These are phyloP conservation scores for Indicator maculatus DNA, from an alignment of 2,113 vertebrate genomes.

Conservation along the genomic window DNA sequence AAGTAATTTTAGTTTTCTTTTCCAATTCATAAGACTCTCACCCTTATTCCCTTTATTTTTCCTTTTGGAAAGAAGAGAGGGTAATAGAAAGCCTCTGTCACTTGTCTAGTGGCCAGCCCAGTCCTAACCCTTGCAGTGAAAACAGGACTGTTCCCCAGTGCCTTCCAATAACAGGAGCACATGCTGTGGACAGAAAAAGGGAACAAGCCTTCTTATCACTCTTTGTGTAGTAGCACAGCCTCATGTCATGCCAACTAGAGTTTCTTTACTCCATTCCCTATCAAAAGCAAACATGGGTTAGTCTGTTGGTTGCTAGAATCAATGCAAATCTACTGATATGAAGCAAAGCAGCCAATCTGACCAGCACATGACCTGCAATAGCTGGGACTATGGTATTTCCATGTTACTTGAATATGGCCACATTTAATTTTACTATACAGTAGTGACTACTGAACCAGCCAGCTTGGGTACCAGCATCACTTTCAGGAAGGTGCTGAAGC, in stretches of 20 bases:
- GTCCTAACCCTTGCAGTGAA: background rate
- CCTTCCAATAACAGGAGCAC: background rate
- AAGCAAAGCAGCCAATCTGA: background rate
- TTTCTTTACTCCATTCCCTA: background rate
- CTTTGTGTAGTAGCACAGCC: background rate
- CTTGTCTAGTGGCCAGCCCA: too few relatives aligned
- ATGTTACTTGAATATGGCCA: background rate
- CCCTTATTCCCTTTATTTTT: too few relatives aligned
- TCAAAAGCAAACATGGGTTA: background rate
- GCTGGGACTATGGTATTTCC: background rate
- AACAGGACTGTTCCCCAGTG: background rate
- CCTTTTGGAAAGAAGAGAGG: too few relatives aligned
- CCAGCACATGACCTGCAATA: background rate
- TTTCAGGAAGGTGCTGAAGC: background rate
- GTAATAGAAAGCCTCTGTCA: too few relatives aligned
- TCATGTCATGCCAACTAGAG: background rate
- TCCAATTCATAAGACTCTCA: too few relatives aligned
- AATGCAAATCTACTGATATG: background rate
- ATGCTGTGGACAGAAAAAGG: background rate
- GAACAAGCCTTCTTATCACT: background rate
- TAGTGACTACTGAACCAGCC: background rate
- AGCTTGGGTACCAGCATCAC: background rate
- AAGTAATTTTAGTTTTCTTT: too few relatives aligned
- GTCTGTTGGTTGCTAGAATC: background rate
- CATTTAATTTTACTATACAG: background rate